These are phyloP conservation scores for Pilophorus perplexus DNA, from an alignment of 2,888 invertebrate genomes.

Conservation along the genomic window DNA sequence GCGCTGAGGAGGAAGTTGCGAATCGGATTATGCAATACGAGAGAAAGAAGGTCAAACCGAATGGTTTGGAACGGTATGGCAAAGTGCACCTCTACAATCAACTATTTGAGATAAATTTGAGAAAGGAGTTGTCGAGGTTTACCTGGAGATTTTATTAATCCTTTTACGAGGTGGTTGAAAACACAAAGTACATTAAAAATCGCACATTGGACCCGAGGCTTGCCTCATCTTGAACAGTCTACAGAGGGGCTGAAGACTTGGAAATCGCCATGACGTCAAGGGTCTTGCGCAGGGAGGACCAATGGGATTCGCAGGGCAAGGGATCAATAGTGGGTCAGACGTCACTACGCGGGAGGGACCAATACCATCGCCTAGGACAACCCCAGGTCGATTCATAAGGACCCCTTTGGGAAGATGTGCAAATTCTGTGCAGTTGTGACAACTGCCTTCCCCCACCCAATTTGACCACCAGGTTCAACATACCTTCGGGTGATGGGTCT, in stretches of 20 bases:
- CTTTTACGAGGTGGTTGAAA: background rate
- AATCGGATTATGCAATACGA: too few species aligned
- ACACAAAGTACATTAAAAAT: conserved; percentile 29
- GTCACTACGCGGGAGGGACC: conserved; percentile 24
- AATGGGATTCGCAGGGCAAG: background rate
- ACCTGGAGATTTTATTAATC: conserved; percentile 10
- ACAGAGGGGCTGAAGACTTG: conserved; percentile 19
- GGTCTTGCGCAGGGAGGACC: conserved; percentile 26
- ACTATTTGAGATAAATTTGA: too few species aligned
- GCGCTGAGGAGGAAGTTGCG: too few species aligned
- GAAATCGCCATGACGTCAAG: conserved; percentile 18
- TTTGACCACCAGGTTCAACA: background rate
- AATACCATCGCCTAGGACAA: conserved; percentile 42
- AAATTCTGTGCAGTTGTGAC: conserved; percentile 14
- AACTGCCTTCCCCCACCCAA: background rate
- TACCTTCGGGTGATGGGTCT: background rate
- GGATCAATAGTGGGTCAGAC: conserved; percentile 33
- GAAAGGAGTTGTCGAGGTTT: too few species aligned
- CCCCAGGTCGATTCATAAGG: conserved; percentile 40
- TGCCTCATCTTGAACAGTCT: conserved; percentile 19
- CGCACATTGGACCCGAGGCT: conserved; percentile 20
- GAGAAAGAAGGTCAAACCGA: too few species aligned
- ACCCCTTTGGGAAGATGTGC: conserved; percentile 16
- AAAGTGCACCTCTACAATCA: too few species aligned
- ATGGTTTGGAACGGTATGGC: too few species aligned